Conservation (phyloP, 2,888 invertebrate genomes). For the Aleiodes testaceus region DNA sequence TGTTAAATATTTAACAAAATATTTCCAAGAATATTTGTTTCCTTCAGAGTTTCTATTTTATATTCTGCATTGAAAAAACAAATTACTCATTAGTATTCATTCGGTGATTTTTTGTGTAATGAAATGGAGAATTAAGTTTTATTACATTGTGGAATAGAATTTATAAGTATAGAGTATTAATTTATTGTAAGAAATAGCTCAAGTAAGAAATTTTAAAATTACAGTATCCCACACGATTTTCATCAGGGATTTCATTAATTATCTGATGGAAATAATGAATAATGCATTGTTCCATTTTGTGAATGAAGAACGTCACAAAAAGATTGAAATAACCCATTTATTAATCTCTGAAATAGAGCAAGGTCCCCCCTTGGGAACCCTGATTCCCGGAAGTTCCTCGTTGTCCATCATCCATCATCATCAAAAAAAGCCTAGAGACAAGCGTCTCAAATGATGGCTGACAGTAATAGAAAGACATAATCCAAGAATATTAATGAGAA, state of each 20-base stretch:
- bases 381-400: conserved; percentile 70
- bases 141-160: neutral
- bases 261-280: neutral
- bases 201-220: too few relatives aligned
- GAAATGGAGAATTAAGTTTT: neutral
- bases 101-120: neutral
- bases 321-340: conserved; percentile 36
- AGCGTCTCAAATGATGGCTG: conserved; percentile 1
- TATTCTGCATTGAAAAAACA: neutral
- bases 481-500: too few relatives aligned
- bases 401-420: conserved; percentile 69
- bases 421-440: conserved; percentile 61
- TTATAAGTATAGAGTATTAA: too few relatives aligned
- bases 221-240: too few relatives aligned
- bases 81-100: neutral
- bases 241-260: neutral
- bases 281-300: neutral
- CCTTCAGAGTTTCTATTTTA: neutral
- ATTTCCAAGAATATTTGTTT: too few relatives aligned
- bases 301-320: neutral
- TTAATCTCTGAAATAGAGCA: conserved; percentile 60
- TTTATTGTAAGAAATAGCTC: too few relatives aligned
- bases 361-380: conserved; percentile 60
- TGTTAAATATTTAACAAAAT: neutral
- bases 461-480: neutral